These are phyloP conservation scores for Encarsia formosa DNA, from an alignment of 2,888 invertebrate genomes.

Conservation along the genomic window DNA sequence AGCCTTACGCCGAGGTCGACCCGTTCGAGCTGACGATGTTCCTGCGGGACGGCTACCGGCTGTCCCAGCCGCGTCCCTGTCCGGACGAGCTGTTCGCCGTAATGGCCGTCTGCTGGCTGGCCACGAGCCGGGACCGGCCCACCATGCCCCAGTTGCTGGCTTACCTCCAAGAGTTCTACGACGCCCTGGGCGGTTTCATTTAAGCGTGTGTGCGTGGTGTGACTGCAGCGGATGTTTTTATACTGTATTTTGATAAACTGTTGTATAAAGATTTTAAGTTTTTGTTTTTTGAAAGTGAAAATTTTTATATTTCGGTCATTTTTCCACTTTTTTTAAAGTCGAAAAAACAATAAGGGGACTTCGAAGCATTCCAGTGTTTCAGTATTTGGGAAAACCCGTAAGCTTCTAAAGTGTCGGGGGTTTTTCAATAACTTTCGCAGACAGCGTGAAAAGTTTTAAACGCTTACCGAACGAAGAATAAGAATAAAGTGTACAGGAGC, in stretches of 20 bases:
- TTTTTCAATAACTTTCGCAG: no score
- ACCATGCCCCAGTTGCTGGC: constrained; percentile 67
- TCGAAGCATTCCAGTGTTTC: no score
- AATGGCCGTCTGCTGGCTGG: constrained; percentile 75
- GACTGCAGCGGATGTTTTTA: background rate
- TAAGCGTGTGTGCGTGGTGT: constrained; percentile 39
- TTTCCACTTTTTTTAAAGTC: no score
- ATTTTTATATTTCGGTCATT: no score
- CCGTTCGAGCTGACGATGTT: constrained; percentile 87
- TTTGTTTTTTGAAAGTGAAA: no score
- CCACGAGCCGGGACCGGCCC: constrained; percentile 61
- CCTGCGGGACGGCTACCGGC: constrained; percentile 82
- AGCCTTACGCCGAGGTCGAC: constrained; percentile 87
- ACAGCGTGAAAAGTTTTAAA: no score
- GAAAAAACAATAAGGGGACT: no score
- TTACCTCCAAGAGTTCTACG: constrained; percentile 70
- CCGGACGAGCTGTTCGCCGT: constrained; percentile 88
- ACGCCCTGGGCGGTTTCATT: constrained; percentile 67
- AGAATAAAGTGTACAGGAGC: background rate
- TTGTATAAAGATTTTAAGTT: no score
- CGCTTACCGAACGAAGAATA: no score
- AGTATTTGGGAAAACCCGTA: no score
- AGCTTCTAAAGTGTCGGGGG: no score
- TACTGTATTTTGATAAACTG: no score
- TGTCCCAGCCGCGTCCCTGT: constrained; percentile 88